Conservation (phyloP, 2,797 vertebrate genomes). For the Dendrocincla fuliginosa region DNA sequence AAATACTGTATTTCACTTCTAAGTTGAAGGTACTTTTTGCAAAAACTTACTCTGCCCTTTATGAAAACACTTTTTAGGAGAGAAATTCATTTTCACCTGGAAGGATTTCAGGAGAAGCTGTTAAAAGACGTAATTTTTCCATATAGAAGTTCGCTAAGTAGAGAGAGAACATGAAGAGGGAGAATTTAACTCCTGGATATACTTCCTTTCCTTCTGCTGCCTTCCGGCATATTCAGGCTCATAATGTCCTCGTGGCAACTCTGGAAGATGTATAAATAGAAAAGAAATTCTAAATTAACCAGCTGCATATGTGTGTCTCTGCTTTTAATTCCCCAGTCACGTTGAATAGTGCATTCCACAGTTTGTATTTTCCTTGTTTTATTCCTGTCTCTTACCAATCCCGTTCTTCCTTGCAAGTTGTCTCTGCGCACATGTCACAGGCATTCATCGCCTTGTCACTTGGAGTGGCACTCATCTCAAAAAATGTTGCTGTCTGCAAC, state of each 20-base stretch:
- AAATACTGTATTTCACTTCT: neutral
- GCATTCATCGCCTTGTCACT: neutral
- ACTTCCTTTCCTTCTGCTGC: neutral
- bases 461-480: neutral
- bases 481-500: neutral
- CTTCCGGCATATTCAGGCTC: neutral
- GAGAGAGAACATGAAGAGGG: neutral
- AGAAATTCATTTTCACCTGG: neutral
- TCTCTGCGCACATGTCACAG: rapidly evolving
- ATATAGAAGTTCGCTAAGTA: neutral
- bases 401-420: neutral
- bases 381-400: neutral
- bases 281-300: neutral
- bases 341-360: neutral
- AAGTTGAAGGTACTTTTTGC: neutral
- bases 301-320: neutral
- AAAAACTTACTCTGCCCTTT: neutral
- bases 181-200: neutral
- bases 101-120: neutral
- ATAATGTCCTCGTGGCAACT: neutral
- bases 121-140: neutral
- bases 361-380: neutral
- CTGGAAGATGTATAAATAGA: constrained; percentile 9
- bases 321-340: neutral
- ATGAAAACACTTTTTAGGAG: neutral